Base-by-base conservation (phyloP, 2,113 vertebrate genomes). In the Labrus mixtus region DNA sequence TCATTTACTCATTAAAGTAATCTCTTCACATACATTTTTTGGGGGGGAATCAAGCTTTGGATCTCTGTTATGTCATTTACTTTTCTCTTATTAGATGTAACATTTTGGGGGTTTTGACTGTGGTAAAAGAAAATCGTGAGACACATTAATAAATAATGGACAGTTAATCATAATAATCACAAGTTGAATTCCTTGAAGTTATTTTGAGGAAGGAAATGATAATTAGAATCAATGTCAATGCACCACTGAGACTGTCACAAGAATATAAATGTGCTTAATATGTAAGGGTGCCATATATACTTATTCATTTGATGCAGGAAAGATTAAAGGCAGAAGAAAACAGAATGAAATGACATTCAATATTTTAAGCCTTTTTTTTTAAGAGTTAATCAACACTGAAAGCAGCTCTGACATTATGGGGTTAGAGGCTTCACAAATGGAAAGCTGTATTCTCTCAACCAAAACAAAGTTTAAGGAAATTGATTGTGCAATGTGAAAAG, bases 391-490 rank as follows among this genome's bases (percentile, higher is more conserved):
- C 25, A 63, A 33, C 36, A 19, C 36, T 60, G 33, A 57, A 56
- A 75, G 61, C 59, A 70, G 74, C 51, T 65, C 55, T 81, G 70
- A 82, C 65, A 56, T 81, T 69, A 56, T 51, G 53, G 10, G 61
- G 20, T 22, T 77, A 10, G 43, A 8, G 29, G 29, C 41, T 60
- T 45, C 33, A 62, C 7, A 59, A 19, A 57, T 16, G 4, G 8
- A 69, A 11, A 69, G 69, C 39, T 46, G 20, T 53, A 54, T 37
- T 61, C 37, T 60, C 81, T 65, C 81, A 45, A 13, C 22, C 60
- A 48, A 11, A 64, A 50, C 51, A 54, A 22, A 37, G 54, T 63
- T 64, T 41, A 20, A 10, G 5, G 17, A 64, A 68, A 25, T 57
- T 10, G 19, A 23, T 23, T 9, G 10, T 25, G 10, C 13, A 43